Percentiles rank a stretch among this genome's conserved stretches.
Evolutionary conservation across 2,113 vertebrate species (phyloP).

Genomic region (Suricata suricatta): DNA sequence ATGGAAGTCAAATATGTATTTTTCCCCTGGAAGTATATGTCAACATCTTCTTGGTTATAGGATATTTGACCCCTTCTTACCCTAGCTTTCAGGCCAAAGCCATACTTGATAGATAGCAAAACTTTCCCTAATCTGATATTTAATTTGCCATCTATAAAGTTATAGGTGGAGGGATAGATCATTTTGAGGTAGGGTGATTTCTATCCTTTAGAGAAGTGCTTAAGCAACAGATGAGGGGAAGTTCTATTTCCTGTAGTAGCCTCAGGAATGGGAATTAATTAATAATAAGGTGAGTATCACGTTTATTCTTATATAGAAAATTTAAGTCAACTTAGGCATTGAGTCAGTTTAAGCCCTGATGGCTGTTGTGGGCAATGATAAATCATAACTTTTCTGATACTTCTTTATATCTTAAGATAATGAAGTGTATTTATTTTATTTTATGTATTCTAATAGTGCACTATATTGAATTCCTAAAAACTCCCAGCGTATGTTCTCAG

Average conservation of each 20-base stretch:
- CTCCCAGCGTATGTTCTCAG: background rate
- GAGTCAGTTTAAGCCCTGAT: background rate
- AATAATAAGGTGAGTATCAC: background rate
- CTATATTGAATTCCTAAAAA: slow-evolving; percentile 35
- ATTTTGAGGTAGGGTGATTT: background rate
- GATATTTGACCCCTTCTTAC: background rate
- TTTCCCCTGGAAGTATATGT: background rate
- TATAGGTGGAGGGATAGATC: background rate
- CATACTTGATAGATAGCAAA: background rate
- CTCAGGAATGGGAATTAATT: background rate
- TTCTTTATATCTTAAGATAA: slow-evolving; percentile 9
- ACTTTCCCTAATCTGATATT: background rate
- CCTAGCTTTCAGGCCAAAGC: background rate
- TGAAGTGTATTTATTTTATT: background rate
- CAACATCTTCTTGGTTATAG: background rate
- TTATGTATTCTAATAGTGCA: background rate
- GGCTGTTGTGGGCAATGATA: background rate
- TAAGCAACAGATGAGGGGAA: background rate
- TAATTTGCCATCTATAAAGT: slow-evolving; percentile 28
- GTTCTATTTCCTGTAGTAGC: background rate
- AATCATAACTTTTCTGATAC: background rate
- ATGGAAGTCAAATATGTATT: background rate
- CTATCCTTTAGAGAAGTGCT: background rate
- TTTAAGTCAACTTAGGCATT: background rate
- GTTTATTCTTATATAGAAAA: background rate